Percentiles rank a stretch among this genome's conserved stretches.
Evolutionary conservation across 1,140 invertebrate species (phyloP).

Genomic region (Trichogramma pretiosum): DNA sequence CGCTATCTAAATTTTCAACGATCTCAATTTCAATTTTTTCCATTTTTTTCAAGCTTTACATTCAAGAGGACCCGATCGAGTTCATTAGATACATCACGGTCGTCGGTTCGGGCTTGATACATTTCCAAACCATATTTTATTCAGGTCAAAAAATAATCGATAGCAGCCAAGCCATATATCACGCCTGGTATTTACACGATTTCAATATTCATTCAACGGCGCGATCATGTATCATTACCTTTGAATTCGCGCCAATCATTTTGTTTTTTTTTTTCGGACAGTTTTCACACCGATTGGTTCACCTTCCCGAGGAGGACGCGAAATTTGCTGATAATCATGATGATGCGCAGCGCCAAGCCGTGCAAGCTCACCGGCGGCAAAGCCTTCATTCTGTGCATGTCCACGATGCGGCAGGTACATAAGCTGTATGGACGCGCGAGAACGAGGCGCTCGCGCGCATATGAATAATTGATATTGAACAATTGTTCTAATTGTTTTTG

Average conservation of each 20-base stretch:
- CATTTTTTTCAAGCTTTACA: not conserved
- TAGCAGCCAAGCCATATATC: not conserved
- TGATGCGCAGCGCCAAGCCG: not conserved
- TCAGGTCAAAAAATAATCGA: not conserved
- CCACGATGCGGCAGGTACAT: no score
- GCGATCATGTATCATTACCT: no score
- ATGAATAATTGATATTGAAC: no score
- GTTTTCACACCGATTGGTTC: not conserved
- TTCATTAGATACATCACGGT: not conserved
- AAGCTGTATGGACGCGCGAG: no score
- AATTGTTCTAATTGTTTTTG: no score
- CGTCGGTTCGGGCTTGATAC: not conserved
- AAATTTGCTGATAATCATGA: not conserved
- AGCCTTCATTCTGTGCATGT: not conserved
- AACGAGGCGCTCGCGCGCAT: no score
- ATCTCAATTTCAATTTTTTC: not conserved
- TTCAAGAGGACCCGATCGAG: not conserved
- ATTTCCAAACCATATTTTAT: not conserved
- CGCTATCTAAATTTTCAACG: not conserved
- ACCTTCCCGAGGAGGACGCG: not conserved
- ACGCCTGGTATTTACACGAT: not conserved
- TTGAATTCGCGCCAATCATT: no score
- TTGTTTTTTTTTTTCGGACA: not conserved
- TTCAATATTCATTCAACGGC: not conserved
- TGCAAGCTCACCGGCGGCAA: not conserved